Evolutionary conservation across 2,888 invertebrate genomes (phyloP).

Genomic region (Acrocyrtus sp.): DNA sequence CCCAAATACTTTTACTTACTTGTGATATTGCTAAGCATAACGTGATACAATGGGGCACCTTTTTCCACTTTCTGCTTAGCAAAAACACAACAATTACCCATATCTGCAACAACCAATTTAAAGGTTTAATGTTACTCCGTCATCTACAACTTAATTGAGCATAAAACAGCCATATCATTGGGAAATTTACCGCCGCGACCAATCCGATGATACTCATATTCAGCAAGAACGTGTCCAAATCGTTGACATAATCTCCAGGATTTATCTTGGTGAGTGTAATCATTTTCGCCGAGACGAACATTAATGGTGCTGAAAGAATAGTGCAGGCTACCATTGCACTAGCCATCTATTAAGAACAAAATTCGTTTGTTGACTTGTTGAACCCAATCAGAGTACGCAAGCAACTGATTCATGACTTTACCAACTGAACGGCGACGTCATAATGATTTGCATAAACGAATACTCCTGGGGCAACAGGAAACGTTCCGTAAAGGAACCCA

Average conservation of each 20-base stretch:
- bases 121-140: no score
- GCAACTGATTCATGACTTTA: no score
- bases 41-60: slow-evolving; percentile 85
- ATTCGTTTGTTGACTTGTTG: no score
- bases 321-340: slow-evolving; percentile 95
- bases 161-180: neutral
- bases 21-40: slow-evolving; percentile 82
- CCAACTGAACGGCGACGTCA: slow-evolving; percentile 85
- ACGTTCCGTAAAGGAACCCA: slow-evolving; percentile 94
- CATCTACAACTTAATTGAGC: neutral
- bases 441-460: slow-evolving; percentile 94
- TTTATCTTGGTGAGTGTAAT: slow-evolving; percentile 76
- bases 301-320: slow-evolving; percentile 91
- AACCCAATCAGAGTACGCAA: no score
- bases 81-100: slow-evolving; percentile 83
- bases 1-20: slow-evolving; percentile 69
- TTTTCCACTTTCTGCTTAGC: slow-evolving; percentile 78
- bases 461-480: slow-evolving; percentile 73
- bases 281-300: slow-evolving; percentile 95
- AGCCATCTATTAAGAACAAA: slow-evolving; percentile 76
- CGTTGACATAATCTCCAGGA: slow-evolving; percentile 78
- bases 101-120: slow-evolving; percentile 64
- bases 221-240: slow-evolving; percentile 82
- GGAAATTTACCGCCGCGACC: slow-evolving; percentile 75
- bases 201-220: slow-evolving; percentile 85